Conservation (phyloP, 1,140 invertebrate species). For the Cydia strobilella region DNA sequence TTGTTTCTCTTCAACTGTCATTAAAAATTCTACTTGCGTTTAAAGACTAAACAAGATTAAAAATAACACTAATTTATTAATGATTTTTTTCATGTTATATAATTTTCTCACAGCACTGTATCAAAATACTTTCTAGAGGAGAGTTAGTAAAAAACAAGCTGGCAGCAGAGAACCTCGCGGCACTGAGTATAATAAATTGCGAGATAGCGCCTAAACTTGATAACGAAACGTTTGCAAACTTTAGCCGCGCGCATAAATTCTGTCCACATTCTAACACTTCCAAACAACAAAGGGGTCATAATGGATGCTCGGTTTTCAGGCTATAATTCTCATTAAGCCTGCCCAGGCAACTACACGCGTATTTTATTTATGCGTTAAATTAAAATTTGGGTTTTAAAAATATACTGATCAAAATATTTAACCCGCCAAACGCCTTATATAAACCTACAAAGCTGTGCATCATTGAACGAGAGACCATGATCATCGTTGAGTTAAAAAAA, state of each 20-base stretch:
- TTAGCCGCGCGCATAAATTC: conserved; percentile 27
- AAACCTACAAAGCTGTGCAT: too few relatives aligned
- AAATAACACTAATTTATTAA: not conserved
- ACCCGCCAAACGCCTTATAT: too few relatives aligned
- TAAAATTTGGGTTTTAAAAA: not conserved
- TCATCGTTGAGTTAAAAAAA: too few relatives aligned
- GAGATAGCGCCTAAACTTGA: conserved; percentile 24
- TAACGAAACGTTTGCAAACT: conserved; percentile 29
- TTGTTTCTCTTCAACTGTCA: too few relatives aligned
- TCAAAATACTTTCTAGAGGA: not conserved
- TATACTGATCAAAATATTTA: not conserved
- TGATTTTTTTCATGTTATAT: not conserved
- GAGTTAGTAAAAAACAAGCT: not conserved
- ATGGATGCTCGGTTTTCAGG: conserved; percentile 19
- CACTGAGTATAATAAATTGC: conserved; percentile 15
- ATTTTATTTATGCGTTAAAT: not conserved
- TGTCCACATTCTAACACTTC: conserved; percentile 30
- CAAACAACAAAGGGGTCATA: conserved; percentile 25
- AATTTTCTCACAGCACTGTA: not conserved
- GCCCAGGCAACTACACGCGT: not conserved
- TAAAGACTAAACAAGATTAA: too few relatives aligned
- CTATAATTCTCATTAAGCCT: not conserved
- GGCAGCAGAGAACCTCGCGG: not conserved
- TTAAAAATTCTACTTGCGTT: too few relatives aligned
- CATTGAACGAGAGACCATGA: too few relatives aligned